Base-by-base conservation (phyloP, 2,888 invertebrate species). In the Drosophila melanocephala region DNA sequence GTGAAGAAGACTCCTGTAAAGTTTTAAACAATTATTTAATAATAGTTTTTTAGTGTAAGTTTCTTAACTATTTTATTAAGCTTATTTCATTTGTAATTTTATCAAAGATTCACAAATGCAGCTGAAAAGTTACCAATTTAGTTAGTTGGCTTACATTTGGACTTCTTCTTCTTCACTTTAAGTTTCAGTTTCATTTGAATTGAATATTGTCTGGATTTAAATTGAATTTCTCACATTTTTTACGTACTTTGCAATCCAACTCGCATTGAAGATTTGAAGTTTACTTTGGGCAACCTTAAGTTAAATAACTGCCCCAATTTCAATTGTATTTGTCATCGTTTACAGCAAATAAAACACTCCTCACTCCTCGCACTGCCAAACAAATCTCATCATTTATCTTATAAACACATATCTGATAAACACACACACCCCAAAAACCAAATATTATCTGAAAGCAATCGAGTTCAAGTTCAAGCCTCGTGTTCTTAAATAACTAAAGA, bases 401-500 rank as follows among this genome's bases (percentile, higher is more conserved):
- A 71, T 32, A 26, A 39, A 39, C 37, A 39, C 19, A 28, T 10
- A n/a, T n/a, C 42, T 42, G 42, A 42, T n/a, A 42, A n/a, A 5
- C 9, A n/a, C 16, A 32, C 70, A 47, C 68, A 47, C 22, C 44
- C 22, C 30, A 7, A 33, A 26, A 26, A 19, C 28, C 6, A 35
- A 53, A 42, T 30, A 58, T 53, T 51, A 63, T 53, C 64, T 53
- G 30, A 42, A 63, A 42, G 62, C 28, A 78, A 64, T 55, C 35
- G 66, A 72, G 76, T 64, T 80, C 78, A 78, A 78, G 80, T 78
- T 78, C 72, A 76, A 39, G 50, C 39, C 42, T 33, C 50, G 51
- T 60, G 33, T 35, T 74, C 42, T 19, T 32, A 56, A 51, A 74
- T 56, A 70, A 63, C 55, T 57, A 52, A 58, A 58, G 63, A 44